phyloP scores from a whole-genome alignment of 1,140 invertebrate species.

The Saccostrea cuccullata region DNA sequence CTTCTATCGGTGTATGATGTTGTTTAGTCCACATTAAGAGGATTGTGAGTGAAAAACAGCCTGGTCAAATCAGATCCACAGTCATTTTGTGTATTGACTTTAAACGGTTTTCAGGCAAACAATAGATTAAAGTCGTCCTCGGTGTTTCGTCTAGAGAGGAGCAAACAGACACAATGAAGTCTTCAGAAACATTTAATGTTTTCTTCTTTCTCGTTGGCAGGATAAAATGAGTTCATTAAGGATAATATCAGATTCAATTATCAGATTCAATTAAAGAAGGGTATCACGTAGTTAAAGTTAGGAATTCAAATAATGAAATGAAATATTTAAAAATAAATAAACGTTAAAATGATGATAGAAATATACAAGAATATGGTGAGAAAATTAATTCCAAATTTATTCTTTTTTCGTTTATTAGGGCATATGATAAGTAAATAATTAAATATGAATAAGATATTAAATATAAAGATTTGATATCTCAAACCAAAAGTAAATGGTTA shows the following conservation, averaged over 20 bases:
- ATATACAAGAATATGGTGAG: no score
- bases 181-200: background rate
- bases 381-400: no score
- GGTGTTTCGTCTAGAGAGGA: background rate
- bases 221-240: background rate
- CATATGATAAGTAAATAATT: no score
- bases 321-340: no score
- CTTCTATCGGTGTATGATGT: conserved; percentile 23
- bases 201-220: background rate
- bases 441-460: no score
- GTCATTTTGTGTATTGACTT: conserved; percentile 34
- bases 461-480: no score
- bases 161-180: background rate
- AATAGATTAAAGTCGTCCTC: conserved; percentile 40
- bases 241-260: background rate
- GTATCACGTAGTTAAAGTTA: background rate
- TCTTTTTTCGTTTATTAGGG: no score
- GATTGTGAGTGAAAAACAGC: conserved; percentile 28
- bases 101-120: conserved; percentile 39
- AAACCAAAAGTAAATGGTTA: no score
- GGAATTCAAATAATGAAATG: no score
- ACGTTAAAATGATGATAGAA: no score
- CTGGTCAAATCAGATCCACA: background rate
- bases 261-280: background rate
- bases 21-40: conserved; percentile 35